Conservation (phyloP, 53 echinoderm and acorn worm genomes). For the Temnopleurus reevesii region DNA sequence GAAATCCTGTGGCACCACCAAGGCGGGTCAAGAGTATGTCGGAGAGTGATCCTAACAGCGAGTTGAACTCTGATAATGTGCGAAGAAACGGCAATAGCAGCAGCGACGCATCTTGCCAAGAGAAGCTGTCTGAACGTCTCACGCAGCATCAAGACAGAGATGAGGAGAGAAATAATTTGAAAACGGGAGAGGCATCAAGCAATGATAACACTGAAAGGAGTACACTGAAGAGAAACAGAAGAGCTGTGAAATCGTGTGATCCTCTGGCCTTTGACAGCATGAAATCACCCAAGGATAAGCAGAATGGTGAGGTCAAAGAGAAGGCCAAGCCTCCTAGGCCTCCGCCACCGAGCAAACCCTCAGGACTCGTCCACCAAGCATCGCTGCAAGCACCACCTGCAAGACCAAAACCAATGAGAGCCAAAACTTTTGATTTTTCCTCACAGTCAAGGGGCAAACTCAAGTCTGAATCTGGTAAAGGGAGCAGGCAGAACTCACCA, state of each 20-base stretch:
- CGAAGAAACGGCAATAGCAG: not conserved
- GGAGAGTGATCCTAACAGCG: conserved; percentile 18
- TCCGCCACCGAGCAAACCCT: conserved; percentile 59
- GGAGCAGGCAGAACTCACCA: not conserved
- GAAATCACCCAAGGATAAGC: not conserved
- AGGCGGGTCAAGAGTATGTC: conserved; percentile 55
- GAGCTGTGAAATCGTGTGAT: conserved; percentile 43
- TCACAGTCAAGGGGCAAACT: not conserved
- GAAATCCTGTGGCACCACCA: conserved; percentile 48
- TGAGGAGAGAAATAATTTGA: not conserved
- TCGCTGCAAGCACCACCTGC: conserved; percentile 35
- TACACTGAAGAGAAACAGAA: conserved; percentile 39
- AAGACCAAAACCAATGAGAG: conserved; percentile 55
- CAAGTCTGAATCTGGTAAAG: not conserved
- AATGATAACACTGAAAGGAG: not conserved
- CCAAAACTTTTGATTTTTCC: conserved; percentile 23
- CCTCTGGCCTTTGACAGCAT: not conserved
- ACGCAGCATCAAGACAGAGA: not conserved
- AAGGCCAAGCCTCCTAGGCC: conserved; percentile 56
- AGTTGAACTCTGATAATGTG: not conserved
- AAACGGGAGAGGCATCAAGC: not conserved
- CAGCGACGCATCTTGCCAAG: not conserved
- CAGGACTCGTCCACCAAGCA: conserved; percentile 27
- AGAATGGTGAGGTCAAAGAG: not conserved
- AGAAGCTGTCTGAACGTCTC: not conserved